phyloP scores from a whole-genome alignment of 2,888 invertebrate genomes.

The Eristalis pertinax region DNA sequence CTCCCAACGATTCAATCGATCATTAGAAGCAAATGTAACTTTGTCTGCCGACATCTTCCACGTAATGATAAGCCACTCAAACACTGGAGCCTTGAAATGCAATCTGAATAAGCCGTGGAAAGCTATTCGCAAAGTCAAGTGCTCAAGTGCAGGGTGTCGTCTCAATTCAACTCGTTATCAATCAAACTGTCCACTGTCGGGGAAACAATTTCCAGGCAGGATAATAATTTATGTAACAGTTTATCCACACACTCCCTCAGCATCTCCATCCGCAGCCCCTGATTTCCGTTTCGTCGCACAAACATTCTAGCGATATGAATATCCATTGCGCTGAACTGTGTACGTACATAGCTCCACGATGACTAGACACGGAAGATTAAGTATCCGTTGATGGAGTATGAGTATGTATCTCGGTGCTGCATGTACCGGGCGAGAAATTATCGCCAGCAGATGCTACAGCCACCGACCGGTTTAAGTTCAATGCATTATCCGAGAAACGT shows the following conservation, averaged over 20 bases:
- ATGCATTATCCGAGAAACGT: constrained; percentile 62
- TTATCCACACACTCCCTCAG: constrained; percentile 9
- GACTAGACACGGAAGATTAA: constrained; percentile 69
- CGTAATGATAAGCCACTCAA: neutral
- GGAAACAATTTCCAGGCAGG: constrained; percentile 55
- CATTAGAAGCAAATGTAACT: neutral
- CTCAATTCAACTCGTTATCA: constrained; percentile 55
- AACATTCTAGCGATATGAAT: constrained; percentile 43
- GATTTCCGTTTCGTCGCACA: constrained; percentile 7
- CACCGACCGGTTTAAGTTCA: constrained; percentile 50
- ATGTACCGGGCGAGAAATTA: constrained; percentile 44
- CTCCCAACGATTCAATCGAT: too few relatives aligned
- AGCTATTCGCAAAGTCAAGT: constrained; percentile 9
- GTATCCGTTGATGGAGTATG: constrained; percentile 67
- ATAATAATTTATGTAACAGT: constrained; percentile 66
- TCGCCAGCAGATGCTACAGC: constrained; percentile 49
- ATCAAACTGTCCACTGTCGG: constrained; percentile 59
- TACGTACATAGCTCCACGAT: constrained; percentile 13
- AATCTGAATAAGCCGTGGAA: neutral
- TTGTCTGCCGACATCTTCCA: neutral
- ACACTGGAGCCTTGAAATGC: neutral
- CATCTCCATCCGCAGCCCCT: neutral
- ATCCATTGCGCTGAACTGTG: constrained; percentile 5
- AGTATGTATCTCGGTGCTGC: constrained; percentile 51
- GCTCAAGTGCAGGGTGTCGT: constrained; percentile 22